These are phyloP conservation scores for Polyommatus iphigenia DNA, from an alignment of 2,888 invertebrate species.

Conservation along the genomic window DNA sequence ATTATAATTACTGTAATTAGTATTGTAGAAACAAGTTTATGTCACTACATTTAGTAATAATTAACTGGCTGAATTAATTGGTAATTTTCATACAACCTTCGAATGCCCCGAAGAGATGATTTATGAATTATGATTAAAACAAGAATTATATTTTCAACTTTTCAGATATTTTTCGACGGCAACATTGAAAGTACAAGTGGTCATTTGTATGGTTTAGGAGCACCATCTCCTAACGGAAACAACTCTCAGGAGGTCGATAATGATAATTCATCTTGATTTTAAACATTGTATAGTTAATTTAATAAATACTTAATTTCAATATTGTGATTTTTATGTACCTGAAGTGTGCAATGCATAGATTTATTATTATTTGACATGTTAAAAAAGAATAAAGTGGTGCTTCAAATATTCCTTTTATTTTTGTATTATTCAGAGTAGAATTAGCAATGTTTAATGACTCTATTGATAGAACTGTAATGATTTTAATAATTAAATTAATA, in stretches of 20 bases:
- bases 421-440: neutral
- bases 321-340: slow-evolving; percentile 34
- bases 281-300: slow-evolving; percentile 4
- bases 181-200: slow-evolving; percentile 99
- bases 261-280: slow-evolving; percentile 74
- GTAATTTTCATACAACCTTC: neutral
- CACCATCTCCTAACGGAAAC: slow-evolving; percentile 89
- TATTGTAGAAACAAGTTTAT: neutral
- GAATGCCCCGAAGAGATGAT: neutral
- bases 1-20: neutral
- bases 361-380: slow-evolving; percentile 33
- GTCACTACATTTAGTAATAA: neutral
- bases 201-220: slow-evolving; percentile 96
- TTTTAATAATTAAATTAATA: too few relatives aligned
- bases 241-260: slow-evolving; percentile 86
- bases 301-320: slow-evolving; percentile 29
- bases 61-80: neutral
- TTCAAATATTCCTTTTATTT: slow-evolving; percentile 31
- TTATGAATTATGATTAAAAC: neutral
- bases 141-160: slow-evolving; percentile 18
- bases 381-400: slow-evolving; percentile 30
- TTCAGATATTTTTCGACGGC: slow-evolving; percentile 98
- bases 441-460: too few relatives aligned
- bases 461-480: neutral
- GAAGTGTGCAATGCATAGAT: slow-evolving; percentile 32